Evolutionary conservation across 2,888 invertebrate species (phyloP).

Genomic region (Xiphydria camelus): DNA sequence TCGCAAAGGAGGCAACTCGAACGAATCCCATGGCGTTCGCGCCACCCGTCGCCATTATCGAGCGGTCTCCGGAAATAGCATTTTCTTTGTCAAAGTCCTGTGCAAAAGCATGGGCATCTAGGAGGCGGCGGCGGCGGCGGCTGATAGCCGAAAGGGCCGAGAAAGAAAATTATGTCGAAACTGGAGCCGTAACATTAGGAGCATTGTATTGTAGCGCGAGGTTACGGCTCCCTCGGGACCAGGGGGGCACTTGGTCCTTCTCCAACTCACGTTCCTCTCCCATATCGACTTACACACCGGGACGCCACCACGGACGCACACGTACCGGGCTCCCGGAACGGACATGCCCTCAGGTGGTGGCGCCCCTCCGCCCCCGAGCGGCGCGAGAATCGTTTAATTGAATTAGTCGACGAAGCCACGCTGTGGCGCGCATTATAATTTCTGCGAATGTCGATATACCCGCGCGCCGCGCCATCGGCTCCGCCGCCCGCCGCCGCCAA

Average conservation of each 20-base stretch:
- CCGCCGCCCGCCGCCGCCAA: too few relatives aligned
- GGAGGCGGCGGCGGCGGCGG: conserved; percentile 20
- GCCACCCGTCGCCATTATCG: conserved; percentile 8
- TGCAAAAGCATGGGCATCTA: conserved; percentile 33
- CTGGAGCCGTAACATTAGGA: conserved; percentile 57
- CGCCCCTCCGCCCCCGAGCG: conserved; percentile 26
- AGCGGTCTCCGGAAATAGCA: conserved; percentile 43
- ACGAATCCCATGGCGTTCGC: too few relatives aligned
- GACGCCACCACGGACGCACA: background rate
- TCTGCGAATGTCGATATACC: conserved; percentile 6
- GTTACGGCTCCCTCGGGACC: conserved; percentile 50
- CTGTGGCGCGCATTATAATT: conserved; percentile 41
- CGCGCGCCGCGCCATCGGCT: background rate
- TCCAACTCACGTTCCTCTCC: conserved; percentile 36
- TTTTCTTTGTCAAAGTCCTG: conserved; percentile 39
- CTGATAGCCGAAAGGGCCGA: conserved; percentile 35
- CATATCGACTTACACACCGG: conserved; percentile 14
- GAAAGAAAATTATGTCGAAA: conserved; percentile 53
- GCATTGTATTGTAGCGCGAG: conserved; percentile 54
- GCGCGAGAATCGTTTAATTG: conserved; percentile 50
- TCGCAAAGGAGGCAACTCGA: too few relatives aligned
- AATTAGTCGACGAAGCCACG: conserved; percentile 46
- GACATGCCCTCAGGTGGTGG: conserved; percentile 51
- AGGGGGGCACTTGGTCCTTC: conserved; percentile 33
- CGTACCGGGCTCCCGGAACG: conserved; percentile 30